Base-by-base conservation (phyloP, 2,797 vertebrate species). In the Pseudochromis fuscus region DNA sequence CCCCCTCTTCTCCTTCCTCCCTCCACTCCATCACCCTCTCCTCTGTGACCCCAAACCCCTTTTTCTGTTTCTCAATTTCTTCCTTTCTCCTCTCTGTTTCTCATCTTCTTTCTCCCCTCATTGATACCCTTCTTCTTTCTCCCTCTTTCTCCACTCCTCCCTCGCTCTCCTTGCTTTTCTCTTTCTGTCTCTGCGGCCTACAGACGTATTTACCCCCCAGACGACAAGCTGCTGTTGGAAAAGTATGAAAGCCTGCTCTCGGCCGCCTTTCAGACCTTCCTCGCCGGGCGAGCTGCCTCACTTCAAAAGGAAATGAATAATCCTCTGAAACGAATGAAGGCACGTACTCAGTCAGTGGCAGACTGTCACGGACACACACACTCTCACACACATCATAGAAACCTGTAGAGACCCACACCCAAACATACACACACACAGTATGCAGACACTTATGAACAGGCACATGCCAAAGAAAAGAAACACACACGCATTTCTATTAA, bases 271-370 rank as follows among this genome's bases (percentile, higher is more conserved):
- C 96, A 99, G 95, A 99, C 96, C 0, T 99, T 99, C 92, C 97
- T 99, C 66, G 96, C 97, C 72, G 97, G 97, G 90, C 96, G 97
- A 94, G 97, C 98, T 72, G 95, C 97, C 88, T 98, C 96, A 79
- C 96, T 99, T 94, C 97, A 99, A 94, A 94, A 97, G 90, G 98
- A 99, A 92, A 94, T 98, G 94, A 98, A 98, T 94, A 97, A 99
- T 94, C 97, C 98, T 92, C 95, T 99, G 92, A 99, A 98, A 95
- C 95, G 90, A 94, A 99, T 99, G 97, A 99, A 97, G 97, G 98
- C 97, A 96, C 89, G 94, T 95, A 94, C 89, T n/a, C n/a, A n/a
- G 81, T 92, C 92, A 90, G 90, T 83, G 88, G 83, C 88, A 73
- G 83, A 77, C 86, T 82, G 72, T 82, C 84, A 81, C 57, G 49